Percentiles rank a stretch among this genome's conserved stretches.
Evolutionary conservation across 2,113 vertebrate genomes (phyloP).

Genomic region (Merops nubicus): DNA sequence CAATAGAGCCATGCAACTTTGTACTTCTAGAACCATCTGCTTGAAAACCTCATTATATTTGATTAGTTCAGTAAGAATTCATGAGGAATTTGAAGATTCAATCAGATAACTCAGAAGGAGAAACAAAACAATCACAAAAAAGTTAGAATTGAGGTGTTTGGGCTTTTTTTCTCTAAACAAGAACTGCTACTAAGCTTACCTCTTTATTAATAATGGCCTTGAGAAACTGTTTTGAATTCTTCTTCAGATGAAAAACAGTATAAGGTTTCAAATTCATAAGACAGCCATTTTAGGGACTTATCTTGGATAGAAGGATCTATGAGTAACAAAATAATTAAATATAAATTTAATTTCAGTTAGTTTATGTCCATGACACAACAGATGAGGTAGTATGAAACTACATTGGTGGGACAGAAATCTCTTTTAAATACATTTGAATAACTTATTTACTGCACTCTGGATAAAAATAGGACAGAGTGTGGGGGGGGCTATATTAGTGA

Average conservation of each 20-base stretch:
- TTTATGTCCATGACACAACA: neutral
- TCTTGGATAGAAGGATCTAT: neutral
- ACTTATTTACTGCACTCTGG: constrained; percentile 52
- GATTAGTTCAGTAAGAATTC: neutral
- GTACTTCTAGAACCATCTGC: neutral
- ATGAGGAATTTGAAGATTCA: neutral
- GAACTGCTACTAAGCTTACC: neutral
- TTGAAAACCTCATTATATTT: neutral
- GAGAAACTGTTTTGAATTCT: neutral
- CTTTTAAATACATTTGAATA: constrained; percentile 44
- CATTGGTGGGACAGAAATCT: neutral
- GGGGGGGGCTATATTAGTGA: constrained; percentile 5
- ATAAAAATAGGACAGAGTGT: constrained; percentile 49
- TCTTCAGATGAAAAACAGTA: neutral
- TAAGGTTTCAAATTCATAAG: neutral
- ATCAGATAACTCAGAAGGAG: neutral
- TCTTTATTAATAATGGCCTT: neutral
- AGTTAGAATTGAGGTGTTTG: neutral
- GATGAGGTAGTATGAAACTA: neutral
- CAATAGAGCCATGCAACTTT: neutral
- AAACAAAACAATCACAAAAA: neutral
- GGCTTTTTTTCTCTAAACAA: neutral
- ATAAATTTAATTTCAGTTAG: neutral
- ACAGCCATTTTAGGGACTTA: neutral
- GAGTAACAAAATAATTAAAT: constrained; percentile 35